Conservation (phyloP, 2,888 invertebrate genomes). For the Agrotis exclamationis region DNA sequence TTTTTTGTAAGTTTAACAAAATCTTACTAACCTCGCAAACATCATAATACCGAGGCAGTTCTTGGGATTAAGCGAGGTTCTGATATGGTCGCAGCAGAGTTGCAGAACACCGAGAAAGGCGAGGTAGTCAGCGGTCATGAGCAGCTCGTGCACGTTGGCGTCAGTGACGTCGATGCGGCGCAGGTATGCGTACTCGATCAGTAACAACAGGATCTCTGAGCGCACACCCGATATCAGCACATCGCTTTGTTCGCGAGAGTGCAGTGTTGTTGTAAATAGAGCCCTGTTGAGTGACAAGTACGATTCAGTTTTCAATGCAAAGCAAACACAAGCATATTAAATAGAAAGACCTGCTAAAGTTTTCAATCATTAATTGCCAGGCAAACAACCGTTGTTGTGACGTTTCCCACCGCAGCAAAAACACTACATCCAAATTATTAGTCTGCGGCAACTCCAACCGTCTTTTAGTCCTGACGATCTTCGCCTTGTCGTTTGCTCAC, state of each 20-base stretch:
- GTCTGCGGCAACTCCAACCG: background rate
- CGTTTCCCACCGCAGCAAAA: slow-evolving; percentile 1
- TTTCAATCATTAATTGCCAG: background rate
- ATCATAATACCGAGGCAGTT: slow-evolving; percentile 96
- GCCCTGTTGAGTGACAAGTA: slow-evolving; percentile 89
- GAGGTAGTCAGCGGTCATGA: slow-evolving; percentile 97
- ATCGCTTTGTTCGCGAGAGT: slow-evolving; percentile 93
- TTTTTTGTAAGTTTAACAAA: slow-evolving; percentile 3
- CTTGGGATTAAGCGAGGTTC: slow-evolving; percentile 92
- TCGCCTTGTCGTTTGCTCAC: background rate
- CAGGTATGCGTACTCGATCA: slow-evolving; percentile 97
- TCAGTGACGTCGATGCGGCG: slow-evolving; percentile 94
- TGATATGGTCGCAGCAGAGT: slow-evolving; percentile 95
- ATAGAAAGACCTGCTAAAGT: background rate
- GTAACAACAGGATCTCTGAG: slow-evolving; percentile 94
- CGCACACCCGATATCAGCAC: slow-evolving; percentile 95
- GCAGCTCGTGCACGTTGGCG: slow-evolving; percentile 95
- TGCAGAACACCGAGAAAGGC: slow-evolving; percentile 95
- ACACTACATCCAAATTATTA: background rate
- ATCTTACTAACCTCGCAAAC: slow-evolving; percentile 93
- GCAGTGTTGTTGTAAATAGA: slow-evolving; percentile 95
- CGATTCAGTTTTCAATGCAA: slow-evolving; percentile 10
- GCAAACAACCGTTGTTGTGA: too few relatives aligned
- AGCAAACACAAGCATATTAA: background rate
- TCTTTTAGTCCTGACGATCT: background rate